Base-by-base conservation (phyloP, 2,797 vertebrate species). In the Bryconaethiops microstoma region DNA sequence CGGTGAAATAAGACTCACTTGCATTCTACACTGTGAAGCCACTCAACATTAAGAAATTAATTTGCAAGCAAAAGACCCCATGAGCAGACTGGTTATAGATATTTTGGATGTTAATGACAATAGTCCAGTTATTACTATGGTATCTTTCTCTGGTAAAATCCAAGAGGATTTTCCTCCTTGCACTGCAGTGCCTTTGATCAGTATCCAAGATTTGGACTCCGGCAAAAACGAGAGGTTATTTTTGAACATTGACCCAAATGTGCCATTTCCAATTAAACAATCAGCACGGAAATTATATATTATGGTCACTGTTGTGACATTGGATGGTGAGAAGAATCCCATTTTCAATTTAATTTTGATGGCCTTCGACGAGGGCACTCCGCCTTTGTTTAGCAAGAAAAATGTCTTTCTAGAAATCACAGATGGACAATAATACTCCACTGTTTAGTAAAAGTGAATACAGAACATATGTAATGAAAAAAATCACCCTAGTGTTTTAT, bases 61-160 rank as follows among this genome's bases (percentile, higher is more conserved):
- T 48, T 86, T 95, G 0, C 88, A 93, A 72, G 93, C 92, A 1
- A 85, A 76, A 0, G 95, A 96, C 52, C 84, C 89, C 45, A 63
- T 69, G 0, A 72, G 74, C 71, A 85, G 83, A 17, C 25, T 85
- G 0, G 50, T 77, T 23, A 23, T 78, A 40, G 81, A 82, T n/a
- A 50, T 78, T 9, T 48, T 48, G 21, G 81, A 83, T 45, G 35
- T 78, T 6, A 84, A 84, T 78, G 83, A 84, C 21, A 84, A 84
- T 39, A 45, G 19, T 0, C 79, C 83, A 5, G 7, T 91, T 0
- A 79, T 96, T 52, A 90, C 86, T 0, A 78, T 96, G 48, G 86
- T 89, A 5, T 92, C 91, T 12, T 92, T 14, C 45, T 29, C 82
- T 5, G 85, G 92, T 39, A 86, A 57, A 77, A 88, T 64, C 55